Percentiles rank a stretch among this genome's conserved stretches.
Evolutionary conservation across 2,113 vertebrate species (phyloP).

Genomic region (Istiophorus platypterus): DNA sequence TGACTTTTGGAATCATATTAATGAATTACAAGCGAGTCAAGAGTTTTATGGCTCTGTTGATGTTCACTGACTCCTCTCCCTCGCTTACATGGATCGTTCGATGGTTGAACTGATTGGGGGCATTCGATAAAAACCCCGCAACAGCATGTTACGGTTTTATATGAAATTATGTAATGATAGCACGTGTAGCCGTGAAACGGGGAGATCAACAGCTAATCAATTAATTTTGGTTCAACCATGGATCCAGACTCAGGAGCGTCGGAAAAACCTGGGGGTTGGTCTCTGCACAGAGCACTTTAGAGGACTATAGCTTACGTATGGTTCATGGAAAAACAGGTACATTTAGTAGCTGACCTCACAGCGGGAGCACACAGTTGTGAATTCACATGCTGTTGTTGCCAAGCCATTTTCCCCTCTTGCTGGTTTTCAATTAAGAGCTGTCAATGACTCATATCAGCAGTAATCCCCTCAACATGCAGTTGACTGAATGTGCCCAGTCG

Average conservation of each 20-base stretch:
- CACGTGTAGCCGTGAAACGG: too few species aligned
- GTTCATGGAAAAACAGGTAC: background rate
- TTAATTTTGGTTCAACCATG: background rate
- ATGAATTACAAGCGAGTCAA: background rate
- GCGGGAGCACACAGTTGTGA: conserved; percentile 35
- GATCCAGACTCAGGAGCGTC: too few species aligned
- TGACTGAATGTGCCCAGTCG: conserved; percentile 37
- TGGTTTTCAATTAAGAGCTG: conserved; percentile 73
- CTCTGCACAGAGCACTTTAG: background rate
- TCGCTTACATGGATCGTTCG: too few species aligned
- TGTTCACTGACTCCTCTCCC: background rate
- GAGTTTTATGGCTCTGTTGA: background rate
- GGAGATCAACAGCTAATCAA: background rate
- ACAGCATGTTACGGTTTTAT: too few species aligned
- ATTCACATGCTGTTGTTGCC: conserved; percentile 32
- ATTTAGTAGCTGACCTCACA: background rate
- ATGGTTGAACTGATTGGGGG: too few species aligned
- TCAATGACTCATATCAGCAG: conserved; percentile 66
- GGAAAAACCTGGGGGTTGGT: background rate
- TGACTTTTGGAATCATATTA: too few species aligned
- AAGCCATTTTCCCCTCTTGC: conserved; percentile 55
- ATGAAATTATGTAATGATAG: too few species aligned
- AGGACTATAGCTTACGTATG: background rate
- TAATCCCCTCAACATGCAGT: conserved; percentile 59
- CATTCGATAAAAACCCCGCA: too few species aligned